A percentile compares a stretch with the other conserved stretches of the same genome.
These are phyloP conservation scores for Pseudochaenichthys georgianus DNA, from an alignment of 2,797 vertebrate genomes.

Conservation along the genomic window DNA sequence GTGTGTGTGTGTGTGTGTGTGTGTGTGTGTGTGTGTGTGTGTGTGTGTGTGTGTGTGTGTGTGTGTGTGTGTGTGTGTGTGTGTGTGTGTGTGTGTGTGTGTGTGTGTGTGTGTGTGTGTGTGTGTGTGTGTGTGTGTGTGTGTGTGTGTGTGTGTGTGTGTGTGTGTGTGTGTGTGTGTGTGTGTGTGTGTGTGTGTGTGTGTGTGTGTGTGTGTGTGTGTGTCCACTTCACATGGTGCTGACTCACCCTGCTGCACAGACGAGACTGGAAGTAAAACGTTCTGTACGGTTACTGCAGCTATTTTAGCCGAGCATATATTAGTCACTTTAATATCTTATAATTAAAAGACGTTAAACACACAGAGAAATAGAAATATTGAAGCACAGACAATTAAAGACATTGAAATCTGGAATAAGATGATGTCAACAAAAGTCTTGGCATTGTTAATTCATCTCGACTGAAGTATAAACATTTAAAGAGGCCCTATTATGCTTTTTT, in stretches of 20 bases:
- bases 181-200: neutral
- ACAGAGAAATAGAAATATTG: neutral
- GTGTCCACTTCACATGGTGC: conserved; percentile 48
- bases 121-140: no score
- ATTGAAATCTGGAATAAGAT: neutral
- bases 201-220: neutral
- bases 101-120: no score
- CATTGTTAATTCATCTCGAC: neutral
- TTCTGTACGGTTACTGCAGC: conserved; percentile 1
- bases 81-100: no score
- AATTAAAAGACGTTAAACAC: neutral
- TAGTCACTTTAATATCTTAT: neutral
- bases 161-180: conserved; percentile 36
- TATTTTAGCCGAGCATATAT: neutral
- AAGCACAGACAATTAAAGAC: neutral
- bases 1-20: no score
- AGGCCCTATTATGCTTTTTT: no score
- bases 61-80: no score
- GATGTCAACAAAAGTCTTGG: neutral
- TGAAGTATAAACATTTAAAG: neutral
- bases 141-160: no score
- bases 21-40: no score
- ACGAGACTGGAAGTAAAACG: neutral
- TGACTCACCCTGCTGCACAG: conserved; percentile 45
- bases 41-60: no score